Evolutionary conservation across 2,113 vertebrate genomes (phyloP), one percentile per base, ranked within the genome.

Genomic region (Archocentrus centrarchus): DNA sequence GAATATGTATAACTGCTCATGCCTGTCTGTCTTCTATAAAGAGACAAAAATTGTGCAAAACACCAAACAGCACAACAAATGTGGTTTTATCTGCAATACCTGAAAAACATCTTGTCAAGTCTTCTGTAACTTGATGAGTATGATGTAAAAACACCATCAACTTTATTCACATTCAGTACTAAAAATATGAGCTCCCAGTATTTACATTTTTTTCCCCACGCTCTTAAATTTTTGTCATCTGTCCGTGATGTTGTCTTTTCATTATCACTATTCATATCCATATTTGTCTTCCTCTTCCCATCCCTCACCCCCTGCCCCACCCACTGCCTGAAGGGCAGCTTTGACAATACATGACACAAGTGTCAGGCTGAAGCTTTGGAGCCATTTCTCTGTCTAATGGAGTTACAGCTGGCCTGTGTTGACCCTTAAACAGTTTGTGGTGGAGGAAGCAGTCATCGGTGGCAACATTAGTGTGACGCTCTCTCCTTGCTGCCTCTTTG

Each of bases 341-440:
- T 87, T 87, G 63, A 85, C 78, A 82, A 47, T 17, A 77, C 78
- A 76, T n/a, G 83, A 86, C 64, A 77, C 79, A 79, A 53, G 68
- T 86, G 81, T 89, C 86, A 83, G 77, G 58, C 82, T 85, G 83
- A 7, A 78, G 88, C 85, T 62, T 81, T 30, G 75, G 85, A 88
- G 91, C 82, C 80, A 82, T 87, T 93, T 86, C 68, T 91, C 85
- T 60, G 75, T 92, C 81, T 93, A 89, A 93, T 92, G 85, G 79
- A 89, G 86, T 90, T 91, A 87, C 41, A 82, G 76, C 80, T 79
- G 82, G 58, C 82, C 83, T 89, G 59, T 32, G 82, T 32, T 92
- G 91, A 93, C 89, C 91, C 86, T 90, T 90, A 85, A 87, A 88
- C 70, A 59, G 84, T 91, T 86, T 87, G 84, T n/a, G 22, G 90